phyloP scores from a whole-genome alignment of 2,113 vertebrate species.

The Engystomops pustulosus region DNA sequence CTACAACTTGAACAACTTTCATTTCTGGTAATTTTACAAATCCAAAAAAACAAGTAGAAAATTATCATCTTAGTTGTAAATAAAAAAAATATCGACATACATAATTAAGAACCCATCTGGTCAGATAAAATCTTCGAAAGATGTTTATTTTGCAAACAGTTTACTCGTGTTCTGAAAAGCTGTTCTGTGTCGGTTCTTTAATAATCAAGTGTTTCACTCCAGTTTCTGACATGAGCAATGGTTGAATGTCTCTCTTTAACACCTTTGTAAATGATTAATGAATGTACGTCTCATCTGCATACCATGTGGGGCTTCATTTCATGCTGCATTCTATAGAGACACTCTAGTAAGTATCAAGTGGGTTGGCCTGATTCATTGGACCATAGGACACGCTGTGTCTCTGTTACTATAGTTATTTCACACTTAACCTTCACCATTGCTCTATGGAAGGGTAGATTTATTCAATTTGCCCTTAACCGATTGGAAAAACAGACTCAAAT shows the following conservation, averaged over 20 bases:
- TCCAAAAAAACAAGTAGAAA: not conserved
- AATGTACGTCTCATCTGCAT: constrained; percentile 49
- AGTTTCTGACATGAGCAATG: constrained; percentile 23
- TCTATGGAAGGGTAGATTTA: constrained; percentile 77
- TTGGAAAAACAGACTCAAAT: constrained; percentile 75
- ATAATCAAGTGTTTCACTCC: not conserved
- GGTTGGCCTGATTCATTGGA: constrained; percentile 50
- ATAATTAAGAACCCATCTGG: too few species aligned
- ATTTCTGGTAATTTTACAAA: too few species aligned
- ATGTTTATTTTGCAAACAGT: not conserved
- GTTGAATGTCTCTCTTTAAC: constrained; percentile 45
- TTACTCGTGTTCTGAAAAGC: not conserved
- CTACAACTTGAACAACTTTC: too few species aligned
- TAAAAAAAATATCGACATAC: too few species aligned
- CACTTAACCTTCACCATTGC: constrained; percentile 81
- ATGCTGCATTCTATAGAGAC: constrained; percentile 30
- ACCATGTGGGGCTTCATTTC: constrained; percentile 36
- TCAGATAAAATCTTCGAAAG: too few species aligned
- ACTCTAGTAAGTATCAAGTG: constrained; percentile 50
- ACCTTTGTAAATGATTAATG: constrained; percentile 36
- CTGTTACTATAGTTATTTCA: constrained; percentile 75
- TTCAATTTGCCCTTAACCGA: constrained; percentile 75
- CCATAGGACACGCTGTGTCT: constrained; percentile 47
- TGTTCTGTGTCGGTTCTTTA: not conserved
- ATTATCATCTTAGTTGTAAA: not conserved